Evolutionary conservation across 2,888 invertebrate genomes (phyloP), one percentile per base, ranked within the genome.

Genomic region (Lasius fuliginosus): DNA sequence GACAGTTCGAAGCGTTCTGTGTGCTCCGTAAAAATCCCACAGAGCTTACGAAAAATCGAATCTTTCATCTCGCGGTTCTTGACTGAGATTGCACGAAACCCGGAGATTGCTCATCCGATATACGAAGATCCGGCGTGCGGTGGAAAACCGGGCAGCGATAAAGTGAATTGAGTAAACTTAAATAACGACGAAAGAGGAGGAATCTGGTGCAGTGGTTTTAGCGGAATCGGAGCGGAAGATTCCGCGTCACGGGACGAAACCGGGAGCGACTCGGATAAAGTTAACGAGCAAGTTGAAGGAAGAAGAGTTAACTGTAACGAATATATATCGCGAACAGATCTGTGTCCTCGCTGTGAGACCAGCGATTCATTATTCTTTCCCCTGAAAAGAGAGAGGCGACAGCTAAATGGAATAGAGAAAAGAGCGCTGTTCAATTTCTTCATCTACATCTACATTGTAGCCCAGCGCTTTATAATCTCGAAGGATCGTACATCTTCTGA

Each of bases 141-240:
- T 27, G 40, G 15, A 46, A 33, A 46, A 60, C 11, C 40, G 12
- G 56, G 9, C 15, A 58, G 18, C 36, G 60, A 15, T 15, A 46
- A 33, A 77, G 40, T 67, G 56, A 67, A 42, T 60, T 42, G 46
- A 79, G 33, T 42, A 42, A 46, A 79, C 77, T 79, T 68, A 33
- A 79, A 23, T 46, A 69, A 56, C 46, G 23, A 33, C 53, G 40
- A 46, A 23, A 23, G 23, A 18, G 71, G 36, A 60, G 69, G 46
- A 60, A 71, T 23, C 46, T 73, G 49, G 49, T n/a, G n/a, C 42
- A 11, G n/a, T 58, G n/a, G n/a, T 64, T 56, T 46, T n/a, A 68
- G 68, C 12, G 69, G 69, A 83, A 79, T 67, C 46, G 46, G 69
- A 58, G 83, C 79, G 58, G 68, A 82, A 83, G 46, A 83, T 27